These are phyloP conservation scores for Aphidius gifuensis DNA, from an alignment of 1,140 invertebrate genomes.

Conservation along the genomic window DNA sequence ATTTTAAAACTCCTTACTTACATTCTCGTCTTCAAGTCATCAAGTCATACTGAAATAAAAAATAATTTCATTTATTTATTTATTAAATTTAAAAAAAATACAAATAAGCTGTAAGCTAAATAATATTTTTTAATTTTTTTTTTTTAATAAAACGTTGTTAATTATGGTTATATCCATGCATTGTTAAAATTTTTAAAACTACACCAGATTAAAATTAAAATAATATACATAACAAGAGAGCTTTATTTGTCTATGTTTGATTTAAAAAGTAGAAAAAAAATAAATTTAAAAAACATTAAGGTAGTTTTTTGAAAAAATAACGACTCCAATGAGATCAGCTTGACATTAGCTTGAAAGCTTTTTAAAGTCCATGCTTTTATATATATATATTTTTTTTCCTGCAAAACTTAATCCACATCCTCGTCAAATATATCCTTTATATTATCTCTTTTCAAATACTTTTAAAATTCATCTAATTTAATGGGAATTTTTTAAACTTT, in stretches of 20 bases:
- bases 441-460: too few species aligned
- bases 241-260: neutral
- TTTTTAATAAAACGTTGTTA: neutral
- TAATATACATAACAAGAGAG: neutral
- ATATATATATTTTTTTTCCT: too few species aligned
- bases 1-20: conserved; percentile 21
- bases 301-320: too few species aligned
- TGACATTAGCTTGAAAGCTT: conserved; percentile 12
- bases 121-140: neutral
- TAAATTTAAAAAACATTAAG: too few species aligned
- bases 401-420: too few species aligned
- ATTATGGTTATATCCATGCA: neutral
- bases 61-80: neutral
- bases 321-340: too few species aligned
- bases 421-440: too few species aligned
- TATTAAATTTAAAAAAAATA: too few species aligned
- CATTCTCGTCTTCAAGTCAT: conserved; percentile 34
- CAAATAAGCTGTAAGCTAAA: too few species aligned
- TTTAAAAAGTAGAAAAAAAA: neutral
- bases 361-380: neutral
- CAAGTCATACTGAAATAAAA: conserved; percentile 38
- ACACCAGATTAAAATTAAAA: neutral
- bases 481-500: too few species aligned
- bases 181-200: neutral
- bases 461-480: too few species aligned